phyloP scores from a whole-genome alignment of 2,888 invertebrate species.

The Litoditis marina region DNA sequence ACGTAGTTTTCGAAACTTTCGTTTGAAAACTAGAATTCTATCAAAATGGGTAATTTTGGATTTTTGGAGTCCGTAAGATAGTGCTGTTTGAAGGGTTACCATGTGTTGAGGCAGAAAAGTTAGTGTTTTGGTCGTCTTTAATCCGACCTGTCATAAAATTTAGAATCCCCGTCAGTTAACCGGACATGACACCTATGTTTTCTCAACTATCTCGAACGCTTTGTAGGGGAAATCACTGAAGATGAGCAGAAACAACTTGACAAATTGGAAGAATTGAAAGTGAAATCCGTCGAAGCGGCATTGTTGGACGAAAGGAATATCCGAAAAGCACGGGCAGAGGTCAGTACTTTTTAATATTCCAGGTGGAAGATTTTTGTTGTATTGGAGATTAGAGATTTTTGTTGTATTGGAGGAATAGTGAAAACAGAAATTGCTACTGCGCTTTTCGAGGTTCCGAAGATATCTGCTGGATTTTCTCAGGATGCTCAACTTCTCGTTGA shows the following conservation, averaged over 20 bases:
- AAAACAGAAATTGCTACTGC: too few species aligned
- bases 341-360: not conserved
- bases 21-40: not conserved
- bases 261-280: conserved; percentile 24
- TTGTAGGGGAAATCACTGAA: conserved; percentile 27
- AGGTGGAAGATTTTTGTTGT: not conserved
- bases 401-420: too few species aligned
- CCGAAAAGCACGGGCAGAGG: conserved; percentile 24
- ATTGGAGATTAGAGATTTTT: too few species aligned
- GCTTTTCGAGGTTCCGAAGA: too few species aligned
- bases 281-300: conserved; percentile 26
- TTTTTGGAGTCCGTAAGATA: too few species aligned
- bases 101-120: not conserved
- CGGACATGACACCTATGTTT: too few species aligned
- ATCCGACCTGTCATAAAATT: not conserved
- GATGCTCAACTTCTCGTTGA: too few species aligned
- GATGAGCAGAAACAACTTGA: conserved; percentile 32
- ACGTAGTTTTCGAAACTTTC: conserved; percentile 1
- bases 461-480: too few species aligned
- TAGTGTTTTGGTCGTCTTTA: not conserved
- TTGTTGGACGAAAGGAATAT: conserved; percentile 35
- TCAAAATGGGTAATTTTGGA: not conserved
- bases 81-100: not conserved
- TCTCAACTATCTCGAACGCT: not conserved
- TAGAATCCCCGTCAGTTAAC: too few species aligned